phyloP scores from a whole-genome alignment of 2,113 vertebrate genomes.

The Micronisus gabar region DNA sequence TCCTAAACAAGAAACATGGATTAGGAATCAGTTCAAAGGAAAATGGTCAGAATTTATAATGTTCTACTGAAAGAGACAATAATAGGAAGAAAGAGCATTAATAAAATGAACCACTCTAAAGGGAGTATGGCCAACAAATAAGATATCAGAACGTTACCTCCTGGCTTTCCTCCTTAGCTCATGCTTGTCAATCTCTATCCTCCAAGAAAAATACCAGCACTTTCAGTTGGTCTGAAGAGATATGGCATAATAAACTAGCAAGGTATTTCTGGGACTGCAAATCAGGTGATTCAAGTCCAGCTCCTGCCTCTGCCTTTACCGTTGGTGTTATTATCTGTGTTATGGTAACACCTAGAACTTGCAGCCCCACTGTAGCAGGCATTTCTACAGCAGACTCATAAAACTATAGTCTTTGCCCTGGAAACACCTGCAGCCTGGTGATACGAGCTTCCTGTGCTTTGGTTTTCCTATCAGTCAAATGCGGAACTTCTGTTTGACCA shows the following conservation, averaged over 20 bases:
- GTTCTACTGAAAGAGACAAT: slow-evolving; percentile 24
- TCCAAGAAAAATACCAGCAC: not conserved
- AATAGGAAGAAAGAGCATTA: slow-evolving; percentile 24
- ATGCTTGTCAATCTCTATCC: not conserved
- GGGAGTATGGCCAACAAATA: not conserved
- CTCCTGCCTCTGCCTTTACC: not conserved
- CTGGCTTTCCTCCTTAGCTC: not conserved
- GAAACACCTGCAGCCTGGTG: slow-evolving; percentile 25
- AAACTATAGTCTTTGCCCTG: not conserved
- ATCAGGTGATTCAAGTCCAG: not conserved
- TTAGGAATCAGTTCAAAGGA: slow-evolving; percentile 51
- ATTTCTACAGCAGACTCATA: not conserved
- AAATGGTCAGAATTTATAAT: slow-evolving; percentile 1
- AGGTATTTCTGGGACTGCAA: not conserved
- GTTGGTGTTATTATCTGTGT: not conserved
- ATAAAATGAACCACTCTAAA: not conserved
- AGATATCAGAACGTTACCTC: not conserved
- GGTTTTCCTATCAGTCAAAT: not conserved
- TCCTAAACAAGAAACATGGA: slow-evolving; percentile 48
- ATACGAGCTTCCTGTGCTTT: not conserved
- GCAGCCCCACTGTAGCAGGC: not conserved
- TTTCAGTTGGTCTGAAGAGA: not conserved
- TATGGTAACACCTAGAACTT: not conserved
- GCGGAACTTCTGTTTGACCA: not conserved
- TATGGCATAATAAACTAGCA: not conserved